Percentiles rank a stretch among this genome's conserved stretches.
Conservation (phyloP, 2,113 vertebrate species). For the Gavia stellata region DNA sequence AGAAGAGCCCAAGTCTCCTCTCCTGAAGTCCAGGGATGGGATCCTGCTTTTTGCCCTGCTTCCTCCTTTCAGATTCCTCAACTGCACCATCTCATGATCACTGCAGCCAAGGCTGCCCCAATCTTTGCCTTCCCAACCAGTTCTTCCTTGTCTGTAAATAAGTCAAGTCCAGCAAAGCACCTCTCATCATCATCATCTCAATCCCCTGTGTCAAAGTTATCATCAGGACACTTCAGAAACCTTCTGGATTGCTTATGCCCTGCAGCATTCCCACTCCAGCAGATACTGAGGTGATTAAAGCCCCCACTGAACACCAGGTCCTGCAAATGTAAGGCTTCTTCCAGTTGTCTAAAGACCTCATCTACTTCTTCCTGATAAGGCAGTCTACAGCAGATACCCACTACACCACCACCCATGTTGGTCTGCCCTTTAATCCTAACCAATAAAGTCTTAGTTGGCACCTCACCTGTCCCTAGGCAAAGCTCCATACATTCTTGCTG, state of each 20-base stretch:
- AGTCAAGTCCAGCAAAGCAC: background rate
- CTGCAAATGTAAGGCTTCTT: background rate
- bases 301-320: background rate
- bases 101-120: background rate
- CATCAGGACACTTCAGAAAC: background rate
- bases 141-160: background rate
- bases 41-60: background rate
- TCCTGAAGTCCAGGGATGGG: background rate
- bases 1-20: background rate
- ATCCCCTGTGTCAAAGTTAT: background rate
- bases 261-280: background rate
- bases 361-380: background rate
- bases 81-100: background rate
- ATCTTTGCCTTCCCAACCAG: background rate
- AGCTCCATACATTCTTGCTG: background rate
- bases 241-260: background rate
- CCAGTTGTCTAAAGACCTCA: background rate
- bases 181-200: background rate
- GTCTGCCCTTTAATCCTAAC: background rate
- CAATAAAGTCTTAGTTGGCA: background rate
- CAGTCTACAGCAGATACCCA: background rate
- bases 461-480: background rate
- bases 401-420: background rate
- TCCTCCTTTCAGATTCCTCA: background rate
- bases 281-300: background rate